These are phyloP conservation scores for Carassius carassius DNA, from an alignment of 2,113 vertebrate genomes.

Conservation along the genomic window DNA sequence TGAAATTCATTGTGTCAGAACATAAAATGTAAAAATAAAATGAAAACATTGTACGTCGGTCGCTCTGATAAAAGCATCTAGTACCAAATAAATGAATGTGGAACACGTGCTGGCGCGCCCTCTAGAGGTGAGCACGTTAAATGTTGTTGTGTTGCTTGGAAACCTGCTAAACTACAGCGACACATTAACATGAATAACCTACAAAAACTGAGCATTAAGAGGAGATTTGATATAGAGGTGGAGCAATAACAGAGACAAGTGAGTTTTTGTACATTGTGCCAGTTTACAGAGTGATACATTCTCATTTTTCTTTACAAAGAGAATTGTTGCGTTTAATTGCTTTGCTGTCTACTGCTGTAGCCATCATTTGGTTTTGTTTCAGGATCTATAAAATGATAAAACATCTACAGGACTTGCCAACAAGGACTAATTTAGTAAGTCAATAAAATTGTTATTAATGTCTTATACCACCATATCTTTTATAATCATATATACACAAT, in stretches of 20 bases:
- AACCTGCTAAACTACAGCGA: conserved; percentile 27
- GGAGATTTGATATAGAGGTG: neutral
- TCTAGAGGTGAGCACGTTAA: neutral
- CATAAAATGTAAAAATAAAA: neutral
- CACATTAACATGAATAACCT: conserved; percentile 14
- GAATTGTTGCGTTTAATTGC: neutral
- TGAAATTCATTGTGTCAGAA: neutral
- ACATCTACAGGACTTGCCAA: neutral
- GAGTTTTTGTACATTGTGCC: neutral
- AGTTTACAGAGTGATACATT: neutral
- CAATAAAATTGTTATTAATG: neutral
- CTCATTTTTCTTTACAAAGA: neutral
- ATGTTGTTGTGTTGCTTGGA: conserved; percentile 59
- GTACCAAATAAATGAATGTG: neutral
- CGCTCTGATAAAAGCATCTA: no score
- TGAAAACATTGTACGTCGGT: neutral
- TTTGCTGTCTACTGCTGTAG: neutral
- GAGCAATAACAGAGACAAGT: neutral
- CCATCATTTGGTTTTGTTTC: neutral
- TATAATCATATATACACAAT: neutral
- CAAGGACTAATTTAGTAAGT: neutral
- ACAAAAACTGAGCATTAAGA: neutral
- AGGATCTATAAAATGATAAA: neutral
- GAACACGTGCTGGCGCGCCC: neutral
- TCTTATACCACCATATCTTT: neutral